Evolutionary conservation across 2,113 vertebrate genomes (phyloP).

Genomic region (Hypocryptadius cinnamomeus): DNA sequence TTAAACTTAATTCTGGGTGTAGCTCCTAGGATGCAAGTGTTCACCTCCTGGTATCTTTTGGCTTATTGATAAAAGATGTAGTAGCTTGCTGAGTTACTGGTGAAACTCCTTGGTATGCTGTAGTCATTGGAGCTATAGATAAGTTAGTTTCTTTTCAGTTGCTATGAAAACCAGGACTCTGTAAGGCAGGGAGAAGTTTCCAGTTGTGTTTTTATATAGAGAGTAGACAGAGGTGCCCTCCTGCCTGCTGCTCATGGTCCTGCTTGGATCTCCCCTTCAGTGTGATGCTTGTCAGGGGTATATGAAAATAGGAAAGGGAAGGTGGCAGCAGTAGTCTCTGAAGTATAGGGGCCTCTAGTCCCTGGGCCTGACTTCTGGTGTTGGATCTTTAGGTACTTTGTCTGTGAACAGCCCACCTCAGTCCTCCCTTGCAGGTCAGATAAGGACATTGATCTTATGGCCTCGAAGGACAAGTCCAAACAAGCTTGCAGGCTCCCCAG

Average conservation of each 20-base stretch:
- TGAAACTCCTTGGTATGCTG: neutral
- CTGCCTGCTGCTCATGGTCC: neutral
- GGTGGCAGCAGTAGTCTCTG: neutral
- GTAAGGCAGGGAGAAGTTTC: neutral
- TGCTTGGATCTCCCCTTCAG: neutral
- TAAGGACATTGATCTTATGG: neutral
- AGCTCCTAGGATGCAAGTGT: neutral
- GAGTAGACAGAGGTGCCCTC: neutral
- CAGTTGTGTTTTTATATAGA: neutral
- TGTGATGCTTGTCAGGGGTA: neutral
- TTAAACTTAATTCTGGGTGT: neutral
- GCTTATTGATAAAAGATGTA: neutral
- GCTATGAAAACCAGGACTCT: neutral
- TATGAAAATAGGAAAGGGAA: neutral
- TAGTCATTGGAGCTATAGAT: neutral
- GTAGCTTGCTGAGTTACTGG: neutral
- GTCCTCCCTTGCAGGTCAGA: neutral
- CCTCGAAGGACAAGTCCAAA: rapidly evolving
- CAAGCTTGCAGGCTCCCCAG: neutral
- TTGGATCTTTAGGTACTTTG: neutral
- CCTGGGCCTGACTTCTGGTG: neutral
- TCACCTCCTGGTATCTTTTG: neutral
- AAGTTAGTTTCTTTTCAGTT: neutral
- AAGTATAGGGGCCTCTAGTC: neutral
- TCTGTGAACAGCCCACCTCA: neutral